Evolutionary conservation across 1,140 invertebrate species (phyloP), one percentile per base, ranked within the genome.

Genomic region (Drosophila tropicalis): DNA sequence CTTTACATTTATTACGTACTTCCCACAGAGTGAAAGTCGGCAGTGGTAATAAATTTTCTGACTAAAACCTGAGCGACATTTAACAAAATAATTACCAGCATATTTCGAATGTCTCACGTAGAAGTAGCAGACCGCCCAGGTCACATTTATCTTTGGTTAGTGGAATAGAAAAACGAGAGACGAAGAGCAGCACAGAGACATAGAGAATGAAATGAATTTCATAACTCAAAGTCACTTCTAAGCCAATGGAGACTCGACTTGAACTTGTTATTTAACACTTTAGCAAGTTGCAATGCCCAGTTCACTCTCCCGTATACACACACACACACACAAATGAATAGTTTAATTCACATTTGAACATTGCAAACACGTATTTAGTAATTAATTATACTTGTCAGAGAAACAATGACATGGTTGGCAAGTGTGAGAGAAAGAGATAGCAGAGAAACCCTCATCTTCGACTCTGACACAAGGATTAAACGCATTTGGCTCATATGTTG

Each of bases 81-180:
- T 71, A 86, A 79, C 82, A 82, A 86, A 86, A 86, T 86, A 86
- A 86, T 86, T 86, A 87, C 82, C 82, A 86, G 82, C 82, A 86
- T 86, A 86, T 86, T 86, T 86, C 76, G 83, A 87, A 79, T 82
- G 79, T 76, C 71, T 79, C 70, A 51, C 44, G 44, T 51, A 66
- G 73, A 63, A 65, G 77, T 39, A 44, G 63, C 62, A 56, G 39
- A 22, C 44, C 44, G 44, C 44, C 55, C 58, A 17, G 58, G 63
- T 32, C 62, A 68, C 66, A 84, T 84, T 84, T 84, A 77, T 84
- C 81, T 85, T 71, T 40, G 44, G 44, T 62, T 19, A 40, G 39
- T 29, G 19, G 60, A 57, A 65, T 36, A 55, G 56, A 32, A 55
- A 39, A 44, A 25, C 62, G 67, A 51, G 15, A 51, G 67, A 47